phyloP scores from a whole-genome alignment of 2,113 vertebrate species.

The Muntiacus reevesi region DNA sequence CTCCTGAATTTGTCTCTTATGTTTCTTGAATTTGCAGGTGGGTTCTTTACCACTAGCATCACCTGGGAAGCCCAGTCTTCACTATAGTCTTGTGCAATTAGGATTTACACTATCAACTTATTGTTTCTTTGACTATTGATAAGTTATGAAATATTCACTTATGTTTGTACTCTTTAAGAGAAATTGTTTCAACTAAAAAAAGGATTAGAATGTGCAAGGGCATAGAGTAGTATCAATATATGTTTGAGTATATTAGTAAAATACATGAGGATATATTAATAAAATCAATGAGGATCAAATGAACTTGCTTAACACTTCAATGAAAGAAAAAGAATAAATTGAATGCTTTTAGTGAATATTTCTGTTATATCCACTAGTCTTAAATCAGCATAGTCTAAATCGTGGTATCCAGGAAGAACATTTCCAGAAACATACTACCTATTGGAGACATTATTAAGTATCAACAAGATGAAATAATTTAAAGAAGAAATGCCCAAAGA shows the following conservation, averaged over 20 bases:
- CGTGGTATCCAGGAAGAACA: not conserved
- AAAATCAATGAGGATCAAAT: not conserved
- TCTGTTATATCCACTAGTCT: not conserved
- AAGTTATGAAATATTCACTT: constrained; percentile 34
- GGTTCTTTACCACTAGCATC: not conserved
- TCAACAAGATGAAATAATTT: not conserved
- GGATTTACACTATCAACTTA: not conserved
- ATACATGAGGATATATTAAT: not conserved
- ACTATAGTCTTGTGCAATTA: not conserved
- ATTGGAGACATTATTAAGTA: not conserved
- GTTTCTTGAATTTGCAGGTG: not conserved
- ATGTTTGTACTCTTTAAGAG: constrained; percentile 14
- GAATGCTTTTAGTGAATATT: not conserved
- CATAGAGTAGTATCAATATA: not conserved
- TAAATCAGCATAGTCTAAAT: not conserved
- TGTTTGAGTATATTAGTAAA: not conserved
- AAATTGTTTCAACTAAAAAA: not conserved
- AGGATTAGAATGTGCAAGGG: not conserved
- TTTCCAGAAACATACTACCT: not conserved
- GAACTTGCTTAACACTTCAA: not conserved
- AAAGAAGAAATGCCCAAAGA: not conserved
- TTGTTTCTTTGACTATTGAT: not conserved
- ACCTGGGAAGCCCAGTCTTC: not conserved
- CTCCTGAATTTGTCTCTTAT: not conserved
- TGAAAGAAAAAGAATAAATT: constrained; percentile 8